Base-by-base conservation (phyloP, 2,113 vertebrate species). In the Antidorcas marsupialis region DNA sequence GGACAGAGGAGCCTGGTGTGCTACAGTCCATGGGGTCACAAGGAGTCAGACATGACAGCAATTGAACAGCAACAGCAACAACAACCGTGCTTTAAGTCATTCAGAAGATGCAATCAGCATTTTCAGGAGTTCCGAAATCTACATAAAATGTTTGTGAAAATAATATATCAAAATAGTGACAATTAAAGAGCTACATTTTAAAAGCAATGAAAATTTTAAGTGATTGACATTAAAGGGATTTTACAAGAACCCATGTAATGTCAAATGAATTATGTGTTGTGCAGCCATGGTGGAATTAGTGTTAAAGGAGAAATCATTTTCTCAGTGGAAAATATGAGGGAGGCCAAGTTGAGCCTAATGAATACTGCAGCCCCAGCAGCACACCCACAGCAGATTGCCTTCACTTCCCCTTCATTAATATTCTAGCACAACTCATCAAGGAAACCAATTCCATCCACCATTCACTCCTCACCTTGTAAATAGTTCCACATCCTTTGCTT, bases 231-330 rank as follows among this genome's bases (percentile, higher is more conserved):
- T 59, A 53, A 6, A 62, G 86, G 33, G 87, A 47, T 87, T 84
- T 83, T 84, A 81, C 7, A 89, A 89, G 94, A 59, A 10, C n/a
- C 19, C 87, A 12, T 33, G 6, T 81, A 43, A 89, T 90, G 89
- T 93, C 57, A 90, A 92, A 78, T 76, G 87, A 94, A 76, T 85
- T 93, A 53, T 52, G 57, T 84, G 59, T 95, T 91, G 10, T 53
- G 50, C 57, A 94, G 25, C 53, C 47, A 25, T 74, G 60, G 9
- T 39, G 43, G 47, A 87, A 30, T 39, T 45, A 59, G 78, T 53
- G 15, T 94, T 96, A 84, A 96, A 87, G 45, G 64, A 67, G 87
- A 95, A 89, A 59, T 89, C 45, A n/a, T 74, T 91, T 96, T 93
- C 67, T 96, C 19, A 0, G 36, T 64, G 78, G 81, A 52, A 88